Evolutionary conservation across 1,140 invertebrate genomes (phyloP).

Genomic region (Metopolophium dirhodum): DNA sequence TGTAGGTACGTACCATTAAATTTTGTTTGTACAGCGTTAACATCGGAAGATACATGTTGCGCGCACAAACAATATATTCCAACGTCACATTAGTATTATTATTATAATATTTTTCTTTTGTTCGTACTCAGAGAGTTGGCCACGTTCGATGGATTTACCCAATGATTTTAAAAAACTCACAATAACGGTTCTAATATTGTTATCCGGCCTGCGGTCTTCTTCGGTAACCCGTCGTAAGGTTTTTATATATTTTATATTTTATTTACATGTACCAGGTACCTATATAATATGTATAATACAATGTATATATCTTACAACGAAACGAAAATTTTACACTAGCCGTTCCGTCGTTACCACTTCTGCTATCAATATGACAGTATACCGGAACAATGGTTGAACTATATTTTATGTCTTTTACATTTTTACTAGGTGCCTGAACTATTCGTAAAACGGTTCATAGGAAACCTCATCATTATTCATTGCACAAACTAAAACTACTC

Average conservation of each 20-base stretch:
- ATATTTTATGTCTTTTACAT: neutral
- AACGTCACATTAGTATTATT: neutral
- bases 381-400: neutral
- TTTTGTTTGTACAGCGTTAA: neutral
- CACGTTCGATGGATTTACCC: neutral
- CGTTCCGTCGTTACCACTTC: no score
- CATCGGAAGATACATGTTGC: conserved; percentile 8
- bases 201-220: neutral
- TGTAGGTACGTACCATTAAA: neutral
- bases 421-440: neutral
- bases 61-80: neutral
- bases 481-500: neutral
- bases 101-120: neutral
- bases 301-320: no score
- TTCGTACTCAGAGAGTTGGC: neutral
- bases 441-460: neutral
- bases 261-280: no score
- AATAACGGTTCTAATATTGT: neutral
- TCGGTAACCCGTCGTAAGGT: no score
- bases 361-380: no score
- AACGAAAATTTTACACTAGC: no score
- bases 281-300: no score
- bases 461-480: neutral
- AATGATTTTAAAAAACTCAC: neutral
- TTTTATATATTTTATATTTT: no score